A percentile compares a stretch with the other conserved stretches of the same genome.
These are phyloP conservation scores for Tursiops truncatus DNA, from an alignment of 2,113 vertebrate species.

Conservation along the genomic window DNA sequence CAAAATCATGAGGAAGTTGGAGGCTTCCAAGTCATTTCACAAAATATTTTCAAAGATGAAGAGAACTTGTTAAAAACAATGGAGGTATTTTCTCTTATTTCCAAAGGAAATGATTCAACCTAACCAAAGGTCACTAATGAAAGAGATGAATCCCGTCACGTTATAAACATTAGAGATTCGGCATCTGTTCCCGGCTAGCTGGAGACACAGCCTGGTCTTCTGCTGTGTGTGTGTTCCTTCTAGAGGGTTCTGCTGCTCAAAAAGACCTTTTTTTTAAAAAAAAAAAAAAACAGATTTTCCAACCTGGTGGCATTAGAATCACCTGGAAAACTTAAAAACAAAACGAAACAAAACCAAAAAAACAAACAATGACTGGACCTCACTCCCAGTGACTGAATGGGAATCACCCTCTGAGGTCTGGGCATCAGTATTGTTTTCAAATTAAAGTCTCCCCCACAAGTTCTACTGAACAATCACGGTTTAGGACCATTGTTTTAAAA, in stretches of 20 bases:
- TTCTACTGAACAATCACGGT: not conserved
- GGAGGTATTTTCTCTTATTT: constrained; percentile 37
- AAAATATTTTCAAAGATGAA: constrained; percentile 49
- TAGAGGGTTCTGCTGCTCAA: constrained; percentile 39
- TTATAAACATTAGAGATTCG: constrained; percentile 60
- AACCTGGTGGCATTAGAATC: not conserved
- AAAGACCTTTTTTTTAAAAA: not conserved
- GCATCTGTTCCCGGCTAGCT: not conserved
- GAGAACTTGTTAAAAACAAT: constrained; percentile 66
- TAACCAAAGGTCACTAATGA: constrained; percentile 64
- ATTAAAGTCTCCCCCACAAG: too few relatives aligned
- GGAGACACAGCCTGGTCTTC: not conserved
- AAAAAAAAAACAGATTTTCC: not conserved
- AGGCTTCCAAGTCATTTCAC: not conserved
- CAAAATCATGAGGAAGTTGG: not conserved
- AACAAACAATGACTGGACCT: not conserved
- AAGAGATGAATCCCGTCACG: constrained; percentile 46
- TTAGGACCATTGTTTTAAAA: not conserved
- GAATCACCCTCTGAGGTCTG: not conserved
- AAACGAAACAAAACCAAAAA: not conserved
- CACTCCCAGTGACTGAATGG: not conserved
- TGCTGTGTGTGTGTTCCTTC: not conserved
- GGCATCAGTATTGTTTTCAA: not conserved
- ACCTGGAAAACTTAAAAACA: not conserved
- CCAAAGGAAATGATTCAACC: constrained; percentile 80